Percentiles rank a stretch among this genome's conserved stretches.
phyloP scores from a whole-genome alignment of 2,888 invertebrate genomes.

The Scaptodrosophila latifasciaeformis region DNA sequence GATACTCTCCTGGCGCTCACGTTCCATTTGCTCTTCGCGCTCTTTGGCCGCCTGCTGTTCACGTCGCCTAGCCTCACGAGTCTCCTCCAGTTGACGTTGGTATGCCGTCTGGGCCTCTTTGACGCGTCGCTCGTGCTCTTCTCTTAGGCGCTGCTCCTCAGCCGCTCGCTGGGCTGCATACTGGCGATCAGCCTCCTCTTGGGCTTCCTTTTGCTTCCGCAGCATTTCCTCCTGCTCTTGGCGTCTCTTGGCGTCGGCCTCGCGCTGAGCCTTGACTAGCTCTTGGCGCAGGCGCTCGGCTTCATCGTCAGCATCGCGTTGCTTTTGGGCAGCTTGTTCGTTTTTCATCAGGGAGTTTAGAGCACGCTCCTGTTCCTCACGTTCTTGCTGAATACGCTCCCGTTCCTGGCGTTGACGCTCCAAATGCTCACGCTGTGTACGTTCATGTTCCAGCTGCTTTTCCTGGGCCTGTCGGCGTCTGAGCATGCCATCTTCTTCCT shows the following conservation, averaged over 20 bases:
- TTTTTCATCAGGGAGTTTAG: conserved; percentile 48
- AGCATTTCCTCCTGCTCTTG: conserved; percentile 41
- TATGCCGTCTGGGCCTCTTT: conserved; percentile 59
- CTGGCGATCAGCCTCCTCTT: conserved; percentile 51
- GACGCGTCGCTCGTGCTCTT: conserved; percentile 61
- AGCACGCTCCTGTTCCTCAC: conserved; percentile 41
- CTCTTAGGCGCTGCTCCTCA: conserved; percentile 53
- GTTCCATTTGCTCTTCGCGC: conserved; percentile 57
- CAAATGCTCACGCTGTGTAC: conserved; percentile 34
- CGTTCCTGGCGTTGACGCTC: conserved; percentile 24
- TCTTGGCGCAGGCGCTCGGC: conserved; percentile 47
- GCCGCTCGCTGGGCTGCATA: conserved; percentile 54
- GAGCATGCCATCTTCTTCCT: neutral
- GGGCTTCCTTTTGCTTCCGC: conserved; percentile 50
- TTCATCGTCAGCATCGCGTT: conserved; percentile 48
- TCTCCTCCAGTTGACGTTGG: conserved; percentile 59
- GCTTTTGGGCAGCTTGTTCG: conserved; percentile 47
- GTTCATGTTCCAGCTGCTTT: conserved; percentile 32
- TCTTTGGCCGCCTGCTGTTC: conserved; percentile 59
- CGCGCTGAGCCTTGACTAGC: conserved; percentile 51
- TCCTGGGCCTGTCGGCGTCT: conserved; percentile 12
- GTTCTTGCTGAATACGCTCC: conserved; percentile 29
- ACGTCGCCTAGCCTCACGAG: conserved; percentile 60
- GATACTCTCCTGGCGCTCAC: conserved; percentile 56
- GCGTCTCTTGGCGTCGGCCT: conserved; percentile 51